A percentile compares a stretch with the other conserved stretches of the same genome.
Evolutionary conservation across 2,797 vertebrate genomes (phyloP).

Genomic region (Yasuhikotakia modesta): DNA sequence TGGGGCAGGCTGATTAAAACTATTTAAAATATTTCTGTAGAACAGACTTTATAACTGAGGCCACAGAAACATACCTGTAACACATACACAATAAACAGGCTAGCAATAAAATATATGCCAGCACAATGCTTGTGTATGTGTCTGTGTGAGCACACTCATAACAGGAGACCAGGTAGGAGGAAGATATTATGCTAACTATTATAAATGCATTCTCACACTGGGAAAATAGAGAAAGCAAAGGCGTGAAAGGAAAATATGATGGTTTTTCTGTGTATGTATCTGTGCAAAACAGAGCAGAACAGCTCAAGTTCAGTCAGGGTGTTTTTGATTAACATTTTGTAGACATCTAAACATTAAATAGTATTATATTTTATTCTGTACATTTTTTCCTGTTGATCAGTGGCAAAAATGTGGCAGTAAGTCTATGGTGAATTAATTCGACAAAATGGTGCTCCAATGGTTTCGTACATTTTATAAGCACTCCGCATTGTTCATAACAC

Average conservation of each 20-base stretch:
- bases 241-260: not conserved
- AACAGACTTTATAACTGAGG: not conserved
- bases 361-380: not conserved
- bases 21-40: not conserved
- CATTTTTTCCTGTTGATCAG: not conserved
- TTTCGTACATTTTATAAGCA: not conserved
- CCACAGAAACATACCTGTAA: not conserved
- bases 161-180: not conserved
- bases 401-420: not conserved
- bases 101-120: not conserved
- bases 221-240: not conserved
- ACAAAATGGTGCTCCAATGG: no score
- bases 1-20: not conserved
- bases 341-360: no score
- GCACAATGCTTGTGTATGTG: not conserved
- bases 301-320: no score
- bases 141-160: not conserved
- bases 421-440: not conserved
- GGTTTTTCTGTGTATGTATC: not conserved
- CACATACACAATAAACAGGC: not conserved
- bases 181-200: not conserved
- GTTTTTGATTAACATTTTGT: no score
- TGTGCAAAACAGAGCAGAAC: no score
- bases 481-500: no score
- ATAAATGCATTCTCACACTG: slow-evolving; percentile 8